Evolutionary conservation across 2,113 vertebrate genomes (phyloP).

Genomic region (Callaeas wilsoni): DNA sequence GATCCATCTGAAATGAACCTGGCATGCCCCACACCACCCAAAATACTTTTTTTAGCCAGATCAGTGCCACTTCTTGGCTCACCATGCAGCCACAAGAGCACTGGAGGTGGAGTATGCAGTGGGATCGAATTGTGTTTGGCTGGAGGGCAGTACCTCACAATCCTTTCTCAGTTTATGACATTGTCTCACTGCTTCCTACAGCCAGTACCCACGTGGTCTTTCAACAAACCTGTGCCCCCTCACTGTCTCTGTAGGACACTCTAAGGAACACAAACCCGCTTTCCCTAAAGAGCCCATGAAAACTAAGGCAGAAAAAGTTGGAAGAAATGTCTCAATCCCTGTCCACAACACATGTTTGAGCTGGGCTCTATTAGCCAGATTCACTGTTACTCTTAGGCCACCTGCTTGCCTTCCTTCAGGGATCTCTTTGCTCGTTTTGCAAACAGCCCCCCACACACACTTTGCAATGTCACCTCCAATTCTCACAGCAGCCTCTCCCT

Average conservation of each 20-base stretch:
- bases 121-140: neutral
- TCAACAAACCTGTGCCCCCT: neutral
- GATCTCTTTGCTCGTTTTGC: fast-evolving
- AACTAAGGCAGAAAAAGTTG: neutral
- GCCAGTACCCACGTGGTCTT: fast-evolving
- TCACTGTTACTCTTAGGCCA: neutral
- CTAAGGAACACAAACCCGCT: neutral
- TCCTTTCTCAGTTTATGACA: neutral
- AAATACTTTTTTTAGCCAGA: neutral
- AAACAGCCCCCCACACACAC: neutral
- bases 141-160: neutral
- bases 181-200: neutral
- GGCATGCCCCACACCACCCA: fast-evolving
- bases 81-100: neutral
- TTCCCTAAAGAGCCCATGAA: neutral
- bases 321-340: neutral
- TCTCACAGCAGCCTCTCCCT: neutral
- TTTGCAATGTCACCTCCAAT: neutral
- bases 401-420: neutral
- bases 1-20: neutral
- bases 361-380: neutral
- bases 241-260: neutral
- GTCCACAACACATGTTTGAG: neutral
- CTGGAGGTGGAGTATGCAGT: neutral
- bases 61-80: neutral